Conservation (phyloP, 2,888 invertebrate species). For the Megastigmus dorsalis region DNA sequence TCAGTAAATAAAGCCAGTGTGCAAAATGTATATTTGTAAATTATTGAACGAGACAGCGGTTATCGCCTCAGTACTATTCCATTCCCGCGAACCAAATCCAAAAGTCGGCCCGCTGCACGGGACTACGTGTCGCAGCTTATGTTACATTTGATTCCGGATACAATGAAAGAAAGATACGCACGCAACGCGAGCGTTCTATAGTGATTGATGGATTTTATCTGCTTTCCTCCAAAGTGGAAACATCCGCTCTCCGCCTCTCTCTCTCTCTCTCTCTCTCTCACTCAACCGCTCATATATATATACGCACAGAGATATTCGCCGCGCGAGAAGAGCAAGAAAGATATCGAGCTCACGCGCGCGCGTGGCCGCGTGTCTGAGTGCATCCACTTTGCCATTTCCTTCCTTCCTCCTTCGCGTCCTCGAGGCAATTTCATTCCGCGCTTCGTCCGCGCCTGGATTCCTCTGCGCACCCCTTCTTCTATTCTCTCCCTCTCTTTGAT, state of each 20-base stretch:
- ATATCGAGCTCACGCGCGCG: conserved; percentile 14
- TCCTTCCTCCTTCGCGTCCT: conserved; percentile 49
- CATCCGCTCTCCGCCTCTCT: too few relatives aligned
- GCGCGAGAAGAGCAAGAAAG: conserved; percentile 10
- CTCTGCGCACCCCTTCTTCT: neutral
- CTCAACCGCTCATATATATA: too few relatives aligned
- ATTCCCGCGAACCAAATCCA: neutral
- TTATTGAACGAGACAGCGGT: neutral
- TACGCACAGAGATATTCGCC: neutral
- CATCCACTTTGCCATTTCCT: conserved; percentile 48
- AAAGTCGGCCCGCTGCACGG: neutral
- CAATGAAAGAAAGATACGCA: neutral
- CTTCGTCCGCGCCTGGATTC: conserved; percentile 19
- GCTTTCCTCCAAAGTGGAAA: conserved; percentile 35
- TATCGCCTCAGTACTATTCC: neutral
- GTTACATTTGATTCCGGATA: neutral
- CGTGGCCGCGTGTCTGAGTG: conserved; percentile 49
- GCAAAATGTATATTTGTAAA: neutral
- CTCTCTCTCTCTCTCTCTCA: too few relatives aligned
- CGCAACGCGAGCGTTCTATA: neutral
- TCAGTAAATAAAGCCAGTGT: too few relatives aligned
- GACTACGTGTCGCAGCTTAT: neutral
- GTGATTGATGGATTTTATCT: conserved; percentile 54
- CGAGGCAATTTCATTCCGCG: conserved; percentile 57
- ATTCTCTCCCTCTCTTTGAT: neutral